Conservation (phyloP, 2,113 vertebrate genomes). For the Malaclemys terrapin region DNA sequence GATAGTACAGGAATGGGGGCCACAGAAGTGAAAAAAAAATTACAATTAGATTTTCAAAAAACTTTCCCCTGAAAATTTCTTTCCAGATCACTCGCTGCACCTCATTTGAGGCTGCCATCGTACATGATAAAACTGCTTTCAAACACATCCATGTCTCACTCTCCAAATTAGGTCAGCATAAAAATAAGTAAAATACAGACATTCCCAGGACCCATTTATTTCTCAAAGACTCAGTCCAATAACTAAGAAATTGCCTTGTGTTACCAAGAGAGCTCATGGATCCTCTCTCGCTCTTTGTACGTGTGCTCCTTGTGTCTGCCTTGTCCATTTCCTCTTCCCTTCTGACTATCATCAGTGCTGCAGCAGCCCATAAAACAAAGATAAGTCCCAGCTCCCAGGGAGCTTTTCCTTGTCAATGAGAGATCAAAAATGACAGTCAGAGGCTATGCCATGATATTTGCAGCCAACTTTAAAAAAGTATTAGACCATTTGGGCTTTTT, state of each 20-base stretch:
- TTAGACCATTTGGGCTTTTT: slow-evolving; percentile 51
- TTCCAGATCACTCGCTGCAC: neutral
- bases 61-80: neutral
- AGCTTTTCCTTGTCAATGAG: slow-evolving; percentile 71
- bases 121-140: neutral
- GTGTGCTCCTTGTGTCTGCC: neutral
- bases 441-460: slow-evolving; percentile 42
- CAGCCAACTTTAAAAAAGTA: slow-evolving; percentile 67
- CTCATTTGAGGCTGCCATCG: neutral
- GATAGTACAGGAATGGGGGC: neutral
- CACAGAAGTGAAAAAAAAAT: neutral
- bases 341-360: slow-evolving; percentile 26
- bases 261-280: neutral
- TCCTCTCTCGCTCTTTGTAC: neutral
- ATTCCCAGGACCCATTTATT: neutral
- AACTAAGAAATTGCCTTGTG: neutral
- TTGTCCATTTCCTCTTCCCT: slow-evolving; percentile 63
- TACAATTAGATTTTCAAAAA: neutral
- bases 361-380: slow-evolving; percentile 68
- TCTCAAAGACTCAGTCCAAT: neutral
- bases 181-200: neutral
- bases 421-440: slow-evolving; percentile 73
- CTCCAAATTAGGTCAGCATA: neutral
- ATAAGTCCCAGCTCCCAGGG: slow-evolving; percentile 72
- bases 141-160: neutral